Conservation (phyloP, 2,888 invertebrate genomes). For the Macaria liturata region DNA sequence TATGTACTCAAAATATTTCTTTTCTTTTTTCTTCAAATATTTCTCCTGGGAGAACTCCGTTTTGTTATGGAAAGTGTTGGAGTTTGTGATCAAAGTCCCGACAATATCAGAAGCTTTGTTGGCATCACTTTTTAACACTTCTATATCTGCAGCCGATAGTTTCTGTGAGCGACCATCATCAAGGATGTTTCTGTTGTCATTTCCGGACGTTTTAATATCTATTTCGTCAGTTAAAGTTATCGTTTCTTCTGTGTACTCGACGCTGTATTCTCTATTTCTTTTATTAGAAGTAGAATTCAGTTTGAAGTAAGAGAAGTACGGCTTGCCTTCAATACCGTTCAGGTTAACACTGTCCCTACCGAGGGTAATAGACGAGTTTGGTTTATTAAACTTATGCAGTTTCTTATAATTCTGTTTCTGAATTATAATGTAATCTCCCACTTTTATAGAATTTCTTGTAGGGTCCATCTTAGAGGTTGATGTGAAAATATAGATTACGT, state of each 20-base stretch:
- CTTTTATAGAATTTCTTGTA: conserved; percentile 68
- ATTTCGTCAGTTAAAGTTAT: conserved; percentile 83
- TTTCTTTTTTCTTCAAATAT: conserved; percentile 97
- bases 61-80: conserved; percentile 94
- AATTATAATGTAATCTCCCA: conserved; percentile 89
- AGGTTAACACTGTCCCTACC: conserved; percentile 89
- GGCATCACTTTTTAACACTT: conserved; percentile 89
- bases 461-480: conserved; percentile 9
- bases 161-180: conserved; percentile 93
- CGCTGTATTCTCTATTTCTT: conserved; percentile 81
- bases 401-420: conserved; percentile 91
- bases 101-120: conserved; percentile 92
- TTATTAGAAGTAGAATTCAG: conserved; percentile 85
- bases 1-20: conserved; percentile 94
- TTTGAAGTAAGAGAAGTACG: conserved; percentile 90
- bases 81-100: conserved; percentile 93
- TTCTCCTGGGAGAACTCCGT: conserved; percentile 97
- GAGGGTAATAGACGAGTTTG: conserved; percentile 84
- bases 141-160: conserved; percentile 92
- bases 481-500: too few species aligned
- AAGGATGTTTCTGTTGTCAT: conserved; percentile 92
- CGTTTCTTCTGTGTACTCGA: conserved; percentile 78
- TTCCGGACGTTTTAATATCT: conserved; percentile 86
- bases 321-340: conserved; percentile 85
- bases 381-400: conserved; percentile 87